Conservation (phyloP, 92 coral and sea anemone genomes). For the Phenganax stokvisi region DNA sequence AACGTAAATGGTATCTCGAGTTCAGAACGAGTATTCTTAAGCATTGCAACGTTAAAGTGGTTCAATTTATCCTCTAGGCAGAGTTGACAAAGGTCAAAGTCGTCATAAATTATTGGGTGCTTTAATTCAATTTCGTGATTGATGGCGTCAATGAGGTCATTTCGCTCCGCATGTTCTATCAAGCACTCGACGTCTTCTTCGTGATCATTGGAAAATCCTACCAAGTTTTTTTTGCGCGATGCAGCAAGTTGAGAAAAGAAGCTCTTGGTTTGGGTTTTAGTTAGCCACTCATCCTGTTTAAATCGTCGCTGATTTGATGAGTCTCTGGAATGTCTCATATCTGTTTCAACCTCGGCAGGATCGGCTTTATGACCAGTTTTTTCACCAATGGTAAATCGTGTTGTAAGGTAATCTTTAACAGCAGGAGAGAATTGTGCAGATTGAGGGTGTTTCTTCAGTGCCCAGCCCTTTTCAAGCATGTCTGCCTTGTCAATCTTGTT, state of each 20-base stretch:
- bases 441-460: constrained; percentile 48
- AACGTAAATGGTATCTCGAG: constrained; percentile 51
- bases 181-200: constrained; percentile 58
- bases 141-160: constrained; percentile 37
- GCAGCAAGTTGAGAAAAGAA: constrained; percentile 56
- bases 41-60: constrained; percentile 4
- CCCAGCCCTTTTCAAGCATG: constrained; percentile 55
- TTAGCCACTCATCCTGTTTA: constrained; percentile 56
- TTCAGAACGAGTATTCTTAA: constrained; percentile 42
- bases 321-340: constrained; percentile 58
- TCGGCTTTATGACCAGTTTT: constrained; percentile 54
- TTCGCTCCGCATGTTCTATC: constrained; percentile 44
- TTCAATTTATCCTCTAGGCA: constrained; percentile 3
- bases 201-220: constrained; percentile 52
- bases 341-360: constrained; percentile 53
- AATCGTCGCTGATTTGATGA: constrained; percentile 52
- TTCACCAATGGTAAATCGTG: constrained; percentile 51
- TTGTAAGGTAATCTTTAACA: constrained; percentile 45
- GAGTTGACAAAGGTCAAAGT: constrained; percentile 49
- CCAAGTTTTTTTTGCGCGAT: constrained; percentile 28
- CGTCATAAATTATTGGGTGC: constrained; percentile 52
- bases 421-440: constrained; percentile 47
- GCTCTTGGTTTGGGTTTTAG: constrained; percentile 55
- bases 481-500: constrained; percentile 37
- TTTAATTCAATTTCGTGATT: constrained; percentile 29